phyloP scores from a whole-genome alignment of 2,113 vertebrate genomes.

The Microcebus ravelobensis region DNA sequence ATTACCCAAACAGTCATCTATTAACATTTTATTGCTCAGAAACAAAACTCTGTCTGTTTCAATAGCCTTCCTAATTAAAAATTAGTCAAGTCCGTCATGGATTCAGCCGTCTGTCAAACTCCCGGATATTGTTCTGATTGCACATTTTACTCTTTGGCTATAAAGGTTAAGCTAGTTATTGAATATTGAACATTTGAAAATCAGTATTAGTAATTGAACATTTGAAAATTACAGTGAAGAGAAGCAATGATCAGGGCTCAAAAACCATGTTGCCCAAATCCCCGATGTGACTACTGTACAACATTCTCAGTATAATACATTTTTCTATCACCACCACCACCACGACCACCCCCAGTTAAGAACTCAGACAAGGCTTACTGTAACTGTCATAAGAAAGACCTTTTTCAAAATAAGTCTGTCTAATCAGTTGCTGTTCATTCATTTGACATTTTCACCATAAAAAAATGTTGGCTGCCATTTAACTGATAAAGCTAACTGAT shows the following conservation, averaged over 20 bases:
- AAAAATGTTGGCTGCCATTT: background rate
- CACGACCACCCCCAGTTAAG: background rate
- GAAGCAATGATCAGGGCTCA: background rate
- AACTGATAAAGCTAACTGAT: background rate
- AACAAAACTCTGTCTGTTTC: conserved; percentile 51
- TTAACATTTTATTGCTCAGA: conserved; percentile 46
- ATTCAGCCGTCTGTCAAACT: conserved; percentile 41
- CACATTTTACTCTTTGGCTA: background rate
- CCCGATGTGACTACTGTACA: background rate
- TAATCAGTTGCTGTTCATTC: background rate
- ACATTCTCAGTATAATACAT: background rate
- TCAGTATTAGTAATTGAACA: background rate
- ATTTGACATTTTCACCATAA: background rate
- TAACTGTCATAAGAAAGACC: too few species aligned
- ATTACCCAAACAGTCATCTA: conserved; percentile 44
- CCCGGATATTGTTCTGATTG: background rate
- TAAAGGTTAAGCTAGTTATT: background rate
- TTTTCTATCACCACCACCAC: background rate
- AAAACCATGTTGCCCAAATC: background rate
- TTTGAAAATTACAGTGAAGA: background rate
- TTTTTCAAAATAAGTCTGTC: background rate
- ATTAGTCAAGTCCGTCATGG: conserved; percentile 23
- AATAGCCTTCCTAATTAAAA: conserved; percentile 58
- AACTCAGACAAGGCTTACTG: background rate
- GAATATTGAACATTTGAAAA: background rate